Evolutionary conservation across 2,888 invertebrate species (phyloP), one percentile per base, ranked within the genome.

Genomic region (Tiliacea aurago): DNA sequence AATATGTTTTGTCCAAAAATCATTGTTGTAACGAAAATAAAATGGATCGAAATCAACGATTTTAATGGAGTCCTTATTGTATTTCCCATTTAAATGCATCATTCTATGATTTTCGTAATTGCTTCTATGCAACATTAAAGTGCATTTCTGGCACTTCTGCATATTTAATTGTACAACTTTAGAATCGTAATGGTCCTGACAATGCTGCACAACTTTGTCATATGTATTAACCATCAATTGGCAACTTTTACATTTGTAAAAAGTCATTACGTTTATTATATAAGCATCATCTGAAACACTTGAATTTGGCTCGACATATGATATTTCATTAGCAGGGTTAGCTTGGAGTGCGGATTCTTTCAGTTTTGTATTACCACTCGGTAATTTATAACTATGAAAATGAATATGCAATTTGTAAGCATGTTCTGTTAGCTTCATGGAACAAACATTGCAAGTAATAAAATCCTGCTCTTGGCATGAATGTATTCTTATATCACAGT

Each of bases 201-300:
- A 94, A 88, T 95, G 95, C 76, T 92, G 89, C 53, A 95, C 86
- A 47, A 91, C 92, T 84, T 90, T 89, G 80, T 94, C 94, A 81
- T 94, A 95, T 18, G 85, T 83, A 78, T 90, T 86, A 61, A 94
- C 76, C 74, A 90, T 86, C 72, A 91, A 65, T 56, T 83, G 76
- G 84, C 95, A 95, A 81, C 84, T 89, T 77, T 88, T 88, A 85
- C 95, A 95, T 49, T 80, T 87, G 78, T 90, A 95, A 41, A 91
- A 67, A 63, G 86, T 67, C 51, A 41, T 56, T 58, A 43, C 11
- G 13, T 77, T 55, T 49, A 43, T 47, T 28, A 55, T 33, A 58
- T 47, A 61, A 18, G 47, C 47, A 45, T 66, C 41, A 61, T 73
- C 56, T 67, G 58, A 33, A 56, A 43, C 55, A 70, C 7, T 49